Percentiles rank a stretch among this genome's conserved stretches.
phyloP scores from a whole-genome alignment of 2,888 invertebrate genomes.

The Cremastinae sp. region DNA sequence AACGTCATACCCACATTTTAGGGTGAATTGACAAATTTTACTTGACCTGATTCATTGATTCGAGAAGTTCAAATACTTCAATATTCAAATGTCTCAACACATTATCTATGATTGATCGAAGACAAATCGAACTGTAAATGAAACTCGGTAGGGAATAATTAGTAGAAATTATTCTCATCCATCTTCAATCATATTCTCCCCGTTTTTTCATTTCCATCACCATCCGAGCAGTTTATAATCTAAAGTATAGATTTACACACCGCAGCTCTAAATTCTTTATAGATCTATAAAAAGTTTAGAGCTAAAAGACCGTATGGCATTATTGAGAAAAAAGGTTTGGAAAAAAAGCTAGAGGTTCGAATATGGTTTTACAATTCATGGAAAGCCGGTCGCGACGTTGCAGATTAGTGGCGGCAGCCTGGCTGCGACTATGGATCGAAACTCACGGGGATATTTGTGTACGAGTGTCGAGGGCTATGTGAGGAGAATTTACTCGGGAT shows the following conservation, averaged over 20 bases:
- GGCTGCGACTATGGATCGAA: slow-evolving; percentile 49
- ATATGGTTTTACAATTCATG: slow-evolving; percentile 43
- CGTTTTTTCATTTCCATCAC: neutral
- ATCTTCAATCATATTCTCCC: neutral
- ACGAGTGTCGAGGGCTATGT: neutral
- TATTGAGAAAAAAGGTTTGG: neutral
- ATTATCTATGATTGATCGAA: no score
- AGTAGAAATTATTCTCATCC: neutral
- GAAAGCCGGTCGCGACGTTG: slow-evolving; percentile 42
- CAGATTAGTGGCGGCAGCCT: slow-evolving; percentile 49
- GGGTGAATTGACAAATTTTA: no score
- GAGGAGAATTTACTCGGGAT: slow-evolving; percentile 15
- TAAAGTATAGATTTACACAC: no score
- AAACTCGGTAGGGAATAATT: neutral
- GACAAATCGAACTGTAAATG: no score
- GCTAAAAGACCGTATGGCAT: neutral
- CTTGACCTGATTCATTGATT: no score
- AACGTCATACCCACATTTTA: no score
- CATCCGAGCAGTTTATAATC: neutral
- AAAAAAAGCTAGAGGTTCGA: neutral
- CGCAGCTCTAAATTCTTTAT: no score
- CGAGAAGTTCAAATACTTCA: no score
- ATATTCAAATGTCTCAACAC: no score
- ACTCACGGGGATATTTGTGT: slow-evolving; percentile 27
- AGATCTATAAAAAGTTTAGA: no score